phyloP scores from a whole-genome alignment of 2,888 invertebrate species.

The Ceraclea dissimilis region DNA sequence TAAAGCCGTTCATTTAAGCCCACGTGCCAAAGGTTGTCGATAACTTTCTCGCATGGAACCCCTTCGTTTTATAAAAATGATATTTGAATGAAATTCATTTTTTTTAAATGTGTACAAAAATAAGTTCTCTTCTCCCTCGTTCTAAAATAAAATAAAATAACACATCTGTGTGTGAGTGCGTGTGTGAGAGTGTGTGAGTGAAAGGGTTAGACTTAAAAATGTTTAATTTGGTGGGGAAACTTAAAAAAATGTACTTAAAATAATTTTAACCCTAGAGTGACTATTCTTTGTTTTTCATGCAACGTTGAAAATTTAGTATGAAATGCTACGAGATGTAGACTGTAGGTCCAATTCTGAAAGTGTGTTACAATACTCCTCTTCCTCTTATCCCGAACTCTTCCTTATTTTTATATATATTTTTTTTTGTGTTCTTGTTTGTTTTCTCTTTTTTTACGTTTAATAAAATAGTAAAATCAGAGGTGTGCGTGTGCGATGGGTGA shows the following conservation, averaged over 20 bases:
- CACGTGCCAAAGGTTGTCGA: no score
- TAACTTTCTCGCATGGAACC: neutral
- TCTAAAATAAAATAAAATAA: neutral
- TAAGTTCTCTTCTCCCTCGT: neutral
- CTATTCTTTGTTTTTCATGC: no score
- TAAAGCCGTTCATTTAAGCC: no score
- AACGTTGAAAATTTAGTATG: neutral
- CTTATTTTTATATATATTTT: no score
- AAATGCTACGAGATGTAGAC: no score
- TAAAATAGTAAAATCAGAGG: no score
- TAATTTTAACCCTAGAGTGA: neutral
- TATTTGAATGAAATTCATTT: neutral
- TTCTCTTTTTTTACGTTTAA: no score
- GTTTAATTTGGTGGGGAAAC: constrained; percentile 9
- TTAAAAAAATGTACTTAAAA: constrained; percentile 6
- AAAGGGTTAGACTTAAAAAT: constrained; percentile 5
- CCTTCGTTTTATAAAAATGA: neutral
- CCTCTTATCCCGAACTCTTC: no score
- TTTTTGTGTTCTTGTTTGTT: no score
- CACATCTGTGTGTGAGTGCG: neutral
- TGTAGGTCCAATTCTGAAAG: no score
- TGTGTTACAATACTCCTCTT: no score
- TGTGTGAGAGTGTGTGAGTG: neutral
- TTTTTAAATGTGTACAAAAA: neutral
- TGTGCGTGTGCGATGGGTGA: no score